Evolutionary conservation across 2,888 invertebrate species (phyloP), one percentile per base, ranked within the genome.

Genomic region (Platypus cylindrus): DNA sequence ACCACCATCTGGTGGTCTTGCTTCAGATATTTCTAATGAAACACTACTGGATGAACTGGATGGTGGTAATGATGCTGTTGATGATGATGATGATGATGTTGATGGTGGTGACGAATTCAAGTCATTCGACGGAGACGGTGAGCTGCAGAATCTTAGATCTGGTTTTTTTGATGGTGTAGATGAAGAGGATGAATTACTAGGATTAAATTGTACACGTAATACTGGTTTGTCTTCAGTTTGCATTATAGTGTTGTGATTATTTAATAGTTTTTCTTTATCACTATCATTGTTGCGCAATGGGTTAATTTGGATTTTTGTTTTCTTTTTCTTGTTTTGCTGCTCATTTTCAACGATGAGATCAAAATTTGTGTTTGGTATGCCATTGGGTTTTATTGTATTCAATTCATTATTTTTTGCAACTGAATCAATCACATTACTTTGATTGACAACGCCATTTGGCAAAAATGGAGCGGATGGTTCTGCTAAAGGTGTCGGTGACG

Each of bases 1-100:
- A 9, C 90, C 89, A 7, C 87, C 89, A 59, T 90, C 89, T 2
- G 86, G 87, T 1, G 82, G 78, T 13, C 75, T 64, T 1, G 77
- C 73, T 56, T 79, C 79, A 5, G 77, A 67, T 30, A 73, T 69
- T 8, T 70, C 69, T 26, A 75, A 66, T 38, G 74, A 75, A 37
- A 74, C 73, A 45, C 73, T 73, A 3, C 72, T 72, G 30, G 70
- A 70, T 28, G 68, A 68, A 38, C 68, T 64, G 40, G 56, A 52
- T 31, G 56, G 52, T 8, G 45, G 41, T 13, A 46, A 45, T 14
- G 48, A 44, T 5, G 43, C 35, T 50, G 42, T 66, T 58, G 47
- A 67, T 60, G 47, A 61, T 26, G 48, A 51, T 12, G 48, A 45
- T 5, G 49, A 48, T 16, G 48, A 50, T 16, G 49, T 50, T 9